phyloP scores from a whole-genome alignment of 2,797 vertebrate genomes.

The Notolepis coatsorum region DNA sequence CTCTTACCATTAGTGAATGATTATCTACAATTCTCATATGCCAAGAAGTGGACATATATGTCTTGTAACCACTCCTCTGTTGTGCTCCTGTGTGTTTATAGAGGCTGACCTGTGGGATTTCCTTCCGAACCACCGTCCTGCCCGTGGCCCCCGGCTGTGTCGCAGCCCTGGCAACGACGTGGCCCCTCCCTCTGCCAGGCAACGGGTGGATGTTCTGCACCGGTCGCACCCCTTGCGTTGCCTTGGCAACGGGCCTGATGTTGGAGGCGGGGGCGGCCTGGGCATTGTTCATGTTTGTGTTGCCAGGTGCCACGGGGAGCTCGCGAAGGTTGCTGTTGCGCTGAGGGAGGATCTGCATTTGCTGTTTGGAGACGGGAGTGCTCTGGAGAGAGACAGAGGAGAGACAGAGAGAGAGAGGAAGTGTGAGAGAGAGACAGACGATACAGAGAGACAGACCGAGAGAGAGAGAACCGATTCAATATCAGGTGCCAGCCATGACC shows the following conservation, averaged over 20 bases:
- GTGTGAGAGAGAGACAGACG: neutral
- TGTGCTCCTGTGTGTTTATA: conserved; percentile 3
- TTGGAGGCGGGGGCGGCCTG: conserved; percentile 81
- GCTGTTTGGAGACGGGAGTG: conserved; percentile 85
- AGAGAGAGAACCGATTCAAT: too few species aligned
- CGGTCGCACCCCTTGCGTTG: conserved; percentile 69
- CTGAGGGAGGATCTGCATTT: conserved; percentile 81
- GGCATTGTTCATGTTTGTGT: conserved; percentile 77
- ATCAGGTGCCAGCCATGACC: too few species aligned
- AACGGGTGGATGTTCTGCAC: conserved; percentile 62
- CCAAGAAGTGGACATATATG: neutral
- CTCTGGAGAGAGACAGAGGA: conserved; percentile 73
- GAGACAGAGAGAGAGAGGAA: neutral
- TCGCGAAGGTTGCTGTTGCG: conserved; percentile 97
- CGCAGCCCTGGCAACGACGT: conserved; percentile 55
- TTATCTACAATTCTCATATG: neutral
- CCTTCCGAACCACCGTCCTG: conserved; percentile 79
- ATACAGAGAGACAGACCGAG: neutral
- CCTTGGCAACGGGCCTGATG: conserved; percentile 80
- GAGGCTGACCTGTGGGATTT: conserved; percentile 71
- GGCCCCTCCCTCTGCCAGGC: conserved; percentile 71
- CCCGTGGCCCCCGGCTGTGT: conserved; percentile 53
- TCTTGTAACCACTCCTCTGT: neutral
- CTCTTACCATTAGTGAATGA: neutral
- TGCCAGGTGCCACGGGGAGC: conserved; percentile 90